Conservation (phyloP, 2,888 invertebrate genomes). For the Lithophane ornitopus region DNA sequence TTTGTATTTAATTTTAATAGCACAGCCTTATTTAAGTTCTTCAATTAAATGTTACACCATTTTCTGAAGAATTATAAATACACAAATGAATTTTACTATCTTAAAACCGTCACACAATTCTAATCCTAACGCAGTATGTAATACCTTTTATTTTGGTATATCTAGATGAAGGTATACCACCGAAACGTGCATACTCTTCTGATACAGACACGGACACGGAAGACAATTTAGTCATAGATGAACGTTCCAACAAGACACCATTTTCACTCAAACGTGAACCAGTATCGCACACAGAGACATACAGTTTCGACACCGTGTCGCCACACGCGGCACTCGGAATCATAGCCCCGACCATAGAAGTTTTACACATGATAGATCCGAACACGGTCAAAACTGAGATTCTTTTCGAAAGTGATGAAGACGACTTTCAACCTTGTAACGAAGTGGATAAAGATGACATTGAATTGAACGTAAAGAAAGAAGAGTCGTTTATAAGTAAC, state of each 20-base stretch:
- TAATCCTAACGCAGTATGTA: neutral
- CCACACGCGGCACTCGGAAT: neutral
- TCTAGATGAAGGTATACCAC: slow-evolving; percentile 1
- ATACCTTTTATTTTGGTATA: neutral
- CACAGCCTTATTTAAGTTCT: neutral
- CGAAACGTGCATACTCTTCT: too few species aligned
- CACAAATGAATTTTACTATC: too few species aligned
- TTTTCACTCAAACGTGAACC: neutral
- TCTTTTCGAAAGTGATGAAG: slow-evolving; percentile 43
- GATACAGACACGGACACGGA: slow-evolving; percentile 37
- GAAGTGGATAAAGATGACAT: neutral
- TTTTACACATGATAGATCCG: slow-evolving; percentile 34
- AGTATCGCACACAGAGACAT: neutral
- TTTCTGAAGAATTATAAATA: neutral
- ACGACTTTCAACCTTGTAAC: slow-evolving; percentile 24
- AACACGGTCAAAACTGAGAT: slow-evolving; percentile 38
- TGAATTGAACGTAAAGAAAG: neutral
- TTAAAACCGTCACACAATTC: neutral
- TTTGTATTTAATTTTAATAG: neutral
- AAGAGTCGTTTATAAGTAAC: slow-evolving; percentile 8
- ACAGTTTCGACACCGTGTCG: neutral
- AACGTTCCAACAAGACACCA: slow-evolving; percentile 7
- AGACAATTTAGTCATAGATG: slow-evolving; percentile 46
- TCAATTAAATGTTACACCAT: neutral
- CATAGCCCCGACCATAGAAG: slow-evolving; percentile 15